A percentile compares a stretch with the other conserved stretches of the same genome.
phyloP scores from a whole-genome alignment of 2,888 invertebrate species.

The Conomelus anceps region DNA sequence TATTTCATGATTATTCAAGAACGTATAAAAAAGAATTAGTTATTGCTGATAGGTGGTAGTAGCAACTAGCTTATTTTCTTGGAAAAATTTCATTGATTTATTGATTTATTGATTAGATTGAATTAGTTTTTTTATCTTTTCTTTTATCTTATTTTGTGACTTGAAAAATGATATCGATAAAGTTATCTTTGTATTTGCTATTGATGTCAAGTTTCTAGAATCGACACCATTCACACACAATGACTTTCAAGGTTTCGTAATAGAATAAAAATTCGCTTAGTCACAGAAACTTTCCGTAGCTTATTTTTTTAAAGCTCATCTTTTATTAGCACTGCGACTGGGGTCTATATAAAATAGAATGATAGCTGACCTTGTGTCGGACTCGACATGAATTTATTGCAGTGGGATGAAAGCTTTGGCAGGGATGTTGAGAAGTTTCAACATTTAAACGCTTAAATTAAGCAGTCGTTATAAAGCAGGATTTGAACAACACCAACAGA shows the following conservation, averaged over 20 bases:
- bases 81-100: background rate
- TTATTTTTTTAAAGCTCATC: background rate
- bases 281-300: background rate
- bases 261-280: background rate
- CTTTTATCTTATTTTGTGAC: background rate
- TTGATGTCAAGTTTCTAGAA: background rate
- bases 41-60: no score
- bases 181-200: background rate
- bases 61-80: background rate
- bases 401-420: background rate
- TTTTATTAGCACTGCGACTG: background rate
- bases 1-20: no score
- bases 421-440: background rate
- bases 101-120: background rate
- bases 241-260: background rate
- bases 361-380: background rate
- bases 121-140: background rate
- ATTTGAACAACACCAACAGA: background rate
- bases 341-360: background rate
- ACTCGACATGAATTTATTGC: background rate
- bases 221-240: background rate
- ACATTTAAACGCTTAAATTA: background rate
- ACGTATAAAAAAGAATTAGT: no score
- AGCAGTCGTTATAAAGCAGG: background rate
- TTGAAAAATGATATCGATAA: no score